Base-by-base conservation (phyloP, 1,140 invertebrate genomes). In the Diabrotica undecimpunctata region DNA sequence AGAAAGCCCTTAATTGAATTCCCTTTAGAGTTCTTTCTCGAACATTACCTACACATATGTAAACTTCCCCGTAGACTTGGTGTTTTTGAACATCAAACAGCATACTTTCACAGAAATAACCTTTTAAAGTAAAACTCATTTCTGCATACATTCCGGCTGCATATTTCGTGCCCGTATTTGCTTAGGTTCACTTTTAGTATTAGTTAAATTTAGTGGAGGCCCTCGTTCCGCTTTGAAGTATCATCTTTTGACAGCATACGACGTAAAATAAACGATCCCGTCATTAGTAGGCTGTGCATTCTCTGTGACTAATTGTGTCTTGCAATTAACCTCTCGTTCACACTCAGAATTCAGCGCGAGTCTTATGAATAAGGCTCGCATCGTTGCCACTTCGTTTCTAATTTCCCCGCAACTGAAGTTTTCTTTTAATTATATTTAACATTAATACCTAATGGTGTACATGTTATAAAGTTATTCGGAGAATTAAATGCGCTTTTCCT, bases 301-400 rank as follows among this genome's bases (percentile, higher is more conserved):
- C 59, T 36, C 12, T 61, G 41, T 61, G 55, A 57, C 55, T 57
- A 57, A 57, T 57, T 57, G 55, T 57, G 37, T 57, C 55, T 57
- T 41, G 55, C 55, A 57, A 57, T 57, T 57, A 57, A 57, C 55
- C 55, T 57, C 5, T n/a, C 8, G 8, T 46, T 46, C 41, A 46
- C 41, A 46, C 41, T 46, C 8, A 46, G 8, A 10, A 46, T 46
- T 46, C 41, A 46, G 41, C n/a, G 41, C 11, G 41, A 4, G 2
- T 46, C 41, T 46, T 46, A 46, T 46, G 2, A 8, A 3, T 46
- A 10, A 46, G n/a, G 41, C 41, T 8, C 8, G 8, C 41, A n/a
- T 10, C n/a, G 41, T 46, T 46, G 41, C 41, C 41, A 46, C 25
- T 25, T 25, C 1, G 25, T 25, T 2, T 25, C 4, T 25, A 25